These are phyloP conservation scores for Phainopepla nitens DNA, from an alignment of 2,113 vertebrate species.

Conservation along the genomic window DNA sequence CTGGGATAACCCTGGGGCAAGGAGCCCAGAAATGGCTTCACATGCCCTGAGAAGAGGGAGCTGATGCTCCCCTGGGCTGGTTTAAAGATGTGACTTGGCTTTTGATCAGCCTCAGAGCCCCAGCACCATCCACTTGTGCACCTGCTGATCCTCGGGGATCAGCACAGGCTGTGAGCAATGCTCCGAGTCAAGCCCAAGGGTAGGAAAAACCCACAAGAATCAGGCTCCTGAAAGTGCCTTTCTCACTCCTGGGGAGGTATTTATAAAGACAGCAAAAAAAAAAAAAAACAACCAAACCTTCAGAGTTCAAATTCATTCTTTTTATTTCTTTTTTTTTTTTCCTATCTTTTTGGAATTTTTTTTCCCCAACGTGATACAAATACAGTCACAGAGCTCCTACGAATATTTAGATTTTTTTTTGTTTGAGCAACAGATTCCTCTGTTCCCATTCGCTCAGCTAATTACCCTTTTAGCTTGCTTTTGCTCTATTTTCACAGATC, in stretches of 20 bases:
- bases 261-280: background rate
- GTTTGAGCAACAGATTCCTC: background rate
- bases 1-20: background rate
- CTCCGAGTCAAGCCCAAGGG: background rate
- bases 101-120: background rate
- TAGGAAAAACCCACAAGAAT: background rate
- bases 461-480: conserved; percentile 72
- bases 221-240: no score
- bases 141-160: background rate
- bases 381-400: background rate
- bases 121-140: background rate
- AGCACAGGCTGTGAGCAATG: accelerated
- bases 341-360: background rate
- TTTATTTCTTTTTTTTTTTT: background rate
- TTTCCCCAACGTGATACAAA: background rate
- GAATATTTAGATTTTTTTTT: background rate
- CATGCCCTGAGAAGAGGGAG: background rate
- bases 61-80: background rate
- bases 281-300: background rate
- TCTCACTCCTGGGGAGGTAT: background rate
- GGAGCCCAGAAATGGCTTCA: background rate
- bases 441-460: conserved; percentile 45
- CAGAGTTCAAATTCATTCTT: background rate
- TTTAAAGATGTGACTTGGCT: background rate
- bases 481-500: conserved; percentile 65